Evolutionary conservation across 2,888 invertebrate genomes (phyloP).

Genomic region (Danaus chrysippus): DNA sequence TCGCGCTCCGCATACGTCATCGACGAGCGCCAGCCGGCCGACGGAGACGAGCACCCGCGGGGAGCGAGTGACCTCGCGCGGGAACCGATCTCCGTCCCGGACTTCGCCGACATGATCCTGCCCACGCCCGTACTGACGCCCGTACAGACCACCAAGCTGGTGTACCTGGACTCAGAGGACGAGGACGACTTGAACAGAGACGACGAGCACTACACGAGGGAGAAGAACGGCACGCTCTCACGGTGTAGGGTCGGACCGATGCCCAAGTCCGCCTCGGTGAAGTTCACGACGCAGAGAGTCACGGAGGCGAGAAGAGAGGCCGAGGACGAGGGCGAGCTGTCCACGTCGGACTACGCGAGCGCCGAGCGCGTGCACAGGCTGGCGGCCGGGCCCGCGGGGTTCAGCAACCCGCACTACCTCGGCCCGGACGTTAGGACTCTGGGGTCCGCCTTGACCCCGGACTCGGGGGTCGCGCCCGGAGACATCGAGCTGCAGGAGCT

Average conservation of each 20-base stretch:
- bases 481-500: conserved; percentile 68
- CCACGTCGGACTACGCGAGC: conserved; percentile 88
- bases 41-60: conserved; percentile 48
- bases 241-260: conserved; percentile 58
- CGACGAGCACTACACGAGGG: conserved; percentile 42
- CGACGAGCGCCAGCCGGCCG: conserved; percentile 58
- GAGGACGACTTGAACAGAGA: conserved; percentile 67
- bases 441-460: conserved; percentile 83
- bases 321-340: conserved; percentile 79
- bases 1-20: conserved; percentile 80
- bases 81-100: conserved; percentile 86
- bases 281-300: conserved; percentile 73
- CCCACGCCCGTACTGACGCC: conserved; percentile 83
- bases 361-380: conserved; percentile 82
- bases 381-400: conserved; percentile 78
- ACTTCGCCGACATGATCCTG: conserved; percentile 82
- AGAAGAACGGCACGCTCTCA: conserved; percentile 12
- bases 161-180: conserved; percentile 85
- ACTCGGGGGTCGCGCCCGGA: conserved; percentile 78
- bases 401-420: conserved; percentile 87
- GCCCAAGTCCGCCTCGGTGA: conserved; percentile 79
- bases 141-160: conserved; percentile 82
- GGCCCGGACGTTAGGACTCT: conserved; percentile 84
- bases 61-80: conserved; percentile 66
- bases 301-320: conserved; percentile 50